Evolutionary conservation across 2,113 vertebrate species (phyloP), one percentile per base, ranked within the genome.

Genomic region (Bubo bubo): DNA sequence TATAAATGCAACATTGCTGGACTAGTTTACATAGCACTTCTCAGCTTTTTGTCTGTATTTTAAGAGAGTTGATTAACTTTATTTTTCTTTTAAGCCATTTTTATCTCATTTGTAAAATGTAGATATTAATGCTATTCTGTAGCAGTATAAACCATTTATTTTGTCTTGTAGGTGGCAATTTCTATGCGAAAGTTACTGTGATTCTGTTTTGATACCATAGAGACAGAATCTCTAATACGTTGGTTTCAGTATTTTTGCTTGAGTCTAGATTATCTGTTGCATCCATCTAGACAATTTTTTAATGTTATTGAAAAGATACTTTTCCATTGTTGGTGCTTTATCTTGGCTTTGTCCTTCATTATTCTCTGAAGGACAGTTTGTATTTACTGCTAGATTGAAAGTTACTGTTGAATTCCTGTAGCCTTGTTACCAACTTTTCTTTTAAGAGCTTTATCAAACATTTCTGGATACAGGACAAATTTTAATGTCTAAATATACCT

Each of bases 331-430:
- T 91, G 49, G 53, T 56, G 21, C 39, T 94, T 96, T 93, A 39
- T 91, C 76, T 87, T 84, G 86, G 73, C 52, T 74, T 84, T 89
- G 60, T 89, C 47, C 32, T 81, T 92, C 41, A 10, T 80, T 95
- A 68, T 95, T 96, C 58, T 94, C 85, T 79, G 39, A 93, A 97
- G 70, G 43, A 64, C 62, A 85, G 12, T 80, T 62, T 77, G n/a
- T 88, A 5, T 88, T 86, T 92, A 80, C 41, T 45, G 23, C 73
- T 50, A 75, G 55, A 50, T 74, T 45, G 50, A 27, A 91, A 92
- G 41, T 90, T 70, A 62, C 28, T 59, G 58, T 28, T 62, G 47
- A 91, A 79, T 90, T 94, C 52, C 82, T 77, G 41, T 80, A 58
- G 82, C 55, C 47, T 91, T 76, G n/a, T 55, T 91, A 68, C 71